Conservation (phyloP, 2,797 vertebrate genomes). For the Sebastes diploproa region DNA sequence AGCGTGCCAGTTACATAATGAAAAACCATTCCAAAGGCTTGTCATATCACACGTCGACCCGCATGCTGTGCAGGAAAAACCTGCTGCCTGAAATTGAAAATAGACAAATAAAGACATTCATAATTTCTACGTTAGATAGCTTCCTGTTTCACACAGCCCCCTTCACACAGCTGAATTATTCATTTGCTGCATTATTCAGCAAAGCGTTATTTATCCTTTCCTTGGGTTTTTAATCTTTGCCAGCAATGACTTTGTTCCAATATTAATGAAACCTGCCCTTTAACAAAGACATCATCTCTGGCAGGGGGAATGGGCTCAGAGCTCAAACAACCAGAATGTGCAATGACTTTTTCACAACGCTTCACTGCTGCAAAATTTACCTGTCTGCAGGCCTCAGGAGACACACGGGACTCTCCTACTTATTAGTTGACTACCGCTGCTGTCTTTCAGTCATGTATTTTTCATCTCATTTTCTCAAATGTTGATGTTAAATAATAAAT, state of each 20-base stretch:
- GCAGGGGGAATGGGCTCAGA: conserved; percentile 6
- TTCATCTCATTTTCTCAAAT: neutral
- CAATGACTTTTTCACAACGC: conserved; percentile 33
- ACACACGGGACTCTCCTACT: neutral
- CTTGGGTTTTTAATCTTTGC: conserved; percentile 70
- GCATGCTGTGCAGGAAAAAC: neutral
- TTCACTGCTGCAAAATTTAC: conserved; percentile 13
- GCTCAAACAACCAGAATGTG: conserved; percentile 29
- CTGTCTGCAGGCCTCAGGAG: conserved; percentile 8
- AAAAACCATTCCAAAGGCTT: conserved; percentile 1
- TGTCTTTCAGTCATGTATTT: neutral
- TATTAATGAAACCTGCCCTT: conserved; percentile 72
- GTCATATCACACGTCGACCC: conserved; percentile 3
- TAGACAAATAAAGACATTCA: conserved; percentile 28
- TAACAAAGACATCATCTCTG: conserved; percentile 56
- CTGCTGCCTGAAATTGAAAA: conserved; percentile 7
- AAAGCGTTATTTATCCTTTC: conserved; percentile 68
- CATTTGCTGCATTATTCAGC: conserved; percentile 71
- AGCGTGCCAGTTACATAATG: conserved; percentile 1
- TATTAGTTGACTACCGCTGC: neutral
- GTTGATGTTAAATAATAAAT: neutral
- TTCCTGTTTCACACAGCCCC: neutral
- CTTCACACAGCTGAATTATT: conserved; percentile 59
- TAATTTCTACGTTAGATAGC: conserved; percentile 36
- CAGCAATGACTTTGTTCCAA: conserved; percentile 70